Percentiles rank a stretch among this genome's conserved stretches.
Evolutionary conservation across 2,888 invertebrate genomes (phyloP).

Genomic region (Sylvicola cinctus): DNA sequence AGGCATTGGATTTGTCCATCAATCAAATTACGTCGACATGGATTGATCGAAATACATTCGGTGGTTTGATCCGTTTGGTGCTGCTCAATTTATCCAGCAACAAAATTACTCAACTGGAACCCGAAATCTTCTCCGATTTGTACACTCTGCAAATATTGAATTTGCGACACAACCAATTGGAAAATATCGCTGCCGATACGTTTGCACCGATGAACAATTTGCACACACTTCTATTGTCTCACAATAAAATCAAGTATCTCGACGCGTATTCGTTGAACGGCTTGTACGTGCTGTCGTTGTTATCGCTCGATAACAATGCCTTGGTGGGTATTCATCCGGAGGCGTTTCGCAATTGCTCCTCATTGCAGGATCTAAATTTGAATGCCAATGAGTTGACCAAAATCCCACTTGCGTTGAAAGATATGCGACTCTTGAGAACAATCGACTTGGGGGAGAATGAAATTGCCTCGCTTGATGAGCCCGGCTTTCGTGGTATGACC

Average conservation of each 20-base stretch:
- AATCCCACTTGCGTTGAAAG: constrained; percentile 61
- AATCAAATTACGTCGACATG: constrained; percentile 74
- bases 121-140: constrained; percentile 64
- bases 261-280: constrained; percentile 77
- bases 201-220: constrained; percentile 83
- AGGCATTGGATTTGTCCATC: constrained; percentile 63
- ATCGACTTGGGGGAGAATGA: constrained; percentile 84
- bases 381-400: constrained; percentile 67
- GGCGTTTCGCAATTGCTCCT: constrained; percentile 78
- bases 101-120: constrained; percentile 57
- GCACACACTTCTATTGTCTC: constrained; percentile 69
- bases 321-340: constrained; percentile 68
- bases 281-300: constrained; percentile 61
- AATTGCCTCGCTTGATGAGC: constrained; percentile 58
- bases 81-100: constrained; percentile 73
- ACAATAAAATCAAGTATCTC: constrained; percentile 65
- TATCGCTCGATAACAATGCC: constrained; percentile 71
- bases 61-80: constrained; percentile 72
- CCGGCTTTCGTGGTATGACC: constrained; percentile 63
- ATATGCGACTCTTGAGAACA: constrained; percentile 68
- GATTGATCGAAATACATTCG: constrained; percentile 69
- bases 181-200: constrained; percentile 67
- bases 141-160: constrained; percentile 73
- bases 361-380: constrained; percentile 73
- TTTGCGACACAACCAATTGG: constrained; percentile 64